A percentile compares a stretch with the other conserved stretches of the same genome.
These are phyloP conservation scores for Athrips mouffetella DNA, from an alignment of 2,888 invertebrate species.

Conservation along the genomic window DNA sequence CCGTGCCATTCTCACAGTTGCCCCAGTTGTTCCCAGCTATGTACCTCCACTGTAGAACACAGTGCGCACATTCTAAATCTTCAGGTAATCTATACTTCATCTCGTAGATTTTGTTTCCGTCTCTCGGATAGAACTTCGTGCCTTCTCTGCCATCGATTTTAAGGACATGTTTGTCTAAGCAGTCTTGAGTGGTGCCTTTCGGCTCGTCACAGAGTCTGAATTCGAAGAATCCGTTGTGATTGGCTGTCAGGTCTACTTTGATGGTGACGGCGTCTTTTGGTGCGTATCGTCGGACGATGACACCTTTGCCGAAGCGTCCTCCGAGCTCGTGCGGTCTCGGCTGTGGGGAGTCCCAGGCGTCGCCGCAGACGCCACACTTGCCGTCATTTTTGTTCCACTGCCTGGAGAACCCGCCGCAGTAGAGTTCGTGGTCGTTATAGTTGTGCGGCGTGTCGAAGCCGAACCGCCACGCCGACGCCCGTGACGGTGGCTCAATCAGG, in stretches of 20 bases:
- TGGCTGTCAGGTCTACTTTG: slow-evolving; percentile 91
- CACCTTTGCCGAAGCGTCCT: slow-evolving; percentile 88
- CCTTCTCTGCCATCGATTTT: slow-evolving; percentile 71
- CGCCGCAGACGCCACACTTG: slow-evolving; percentile 92
- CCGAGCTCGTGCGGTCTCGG: slow-evolving; percentile 91
- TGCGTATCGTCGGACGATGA: slow-evolving; percentile 88
- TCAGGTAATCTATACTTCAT: slow-evolving; percentile 82
- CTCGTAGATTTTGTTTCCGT: slow-evolving; percentile 88
- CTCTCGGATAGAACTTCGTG: slow-evolving; percentile 84
- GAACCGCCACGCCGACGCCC: slow-evolving; percentile 92
- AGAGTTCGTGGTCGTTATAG: slow-evolving; percentile 93
- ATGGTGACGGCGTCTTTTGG: slow-evolving; percentile 83
- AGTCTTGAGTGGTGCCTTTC: slow-evolving; percentile 84
- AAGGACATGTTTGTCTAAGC: slow-evolving; percentile 85
- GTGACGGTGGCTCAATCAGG: slow-evolving; percentile 90
- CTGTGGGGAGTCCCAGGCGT: slow-evolving; percentile 84
- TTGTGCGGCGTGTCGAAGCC: slow-evolving; percentile 93
- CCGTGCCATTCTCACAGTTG: slow-evolving; percentile 83
- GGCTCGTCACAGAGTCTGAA: slow-evolving; percentile 89
- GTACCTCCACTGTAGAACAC: slow-evolving; percentile 93
- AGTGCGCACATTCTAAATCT: slow-evolving; percentile 86
- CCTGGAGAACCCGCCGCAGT: slow-evolving; percentile 91
- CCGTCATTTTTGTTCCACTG: slow-evolving; percentile 90
- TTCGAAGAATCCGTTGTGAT: slow-evolving; percentile 91
- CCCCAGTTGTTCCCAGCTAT: slow-evolving; percentile 93